Evolutionary conservation across 2,113 vertebrate species (phyloP), one percentile per base, ranked within the genome.

Genomic region (Corythornis madagascariensis): DNA sequence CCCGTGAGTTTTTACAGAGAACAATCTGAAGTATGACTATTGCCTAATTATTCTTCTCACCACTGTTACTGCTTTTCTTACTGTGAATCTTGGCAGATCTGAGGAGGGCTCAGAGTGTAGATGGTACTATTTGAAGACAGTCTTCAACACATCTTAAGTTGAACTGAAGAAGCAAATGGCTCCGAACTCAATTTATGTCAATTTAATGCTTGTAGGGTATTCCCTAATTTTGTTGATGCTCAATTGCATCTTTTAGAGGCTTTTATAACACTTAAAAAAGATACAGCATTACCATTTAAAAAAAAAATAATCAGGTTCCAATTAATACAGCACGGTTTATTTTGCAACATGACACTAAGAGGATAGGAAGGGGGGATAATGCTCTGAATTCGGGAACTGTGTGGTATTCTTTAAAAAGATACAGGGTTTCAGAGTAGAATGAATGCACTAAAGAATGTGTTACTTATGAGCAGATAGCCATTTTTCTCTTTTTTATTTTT

Each of bases 181-280:
- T 92, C 86, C 52, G 72, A 52, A 43, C 57, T 80, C 52, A 35
- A 1, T 25, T 93, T 86, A 64, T 83, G 69, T 94, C 90, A 94
- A 20, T 72, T 93, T 94, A 80, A 93, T 92, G 77, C 83, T 88
- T 17, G 33, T 87, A 83, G 65, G 42, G 71, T 86, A 59, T 86
- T 95, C 74, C 74, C 31, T 56, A 48, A 56, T 86, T 63, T 50
- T 70, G n/a, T 65, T 75, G 85, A 87, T 78, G 67, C 69, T 2
- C 42, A 91, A 74, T 61, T 38, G 56, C 70, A 89, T 95, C 91
- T 89, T 87, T 70, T 65, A 92, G 77, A 77, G 78, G 69, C 42
- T 79, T 94, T 87, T 79, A 91, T 55, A 65, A 86, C 40, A 52
- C 45, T 64, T 59, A 35, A 33, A 71, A 77, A 75, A 56, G 48